Percentiles rank a stretch among this genome's conserved stretches.
Conservation (phyloP, 2,113 vertebrate species). For the Tylochromis polylepis region DNA sequence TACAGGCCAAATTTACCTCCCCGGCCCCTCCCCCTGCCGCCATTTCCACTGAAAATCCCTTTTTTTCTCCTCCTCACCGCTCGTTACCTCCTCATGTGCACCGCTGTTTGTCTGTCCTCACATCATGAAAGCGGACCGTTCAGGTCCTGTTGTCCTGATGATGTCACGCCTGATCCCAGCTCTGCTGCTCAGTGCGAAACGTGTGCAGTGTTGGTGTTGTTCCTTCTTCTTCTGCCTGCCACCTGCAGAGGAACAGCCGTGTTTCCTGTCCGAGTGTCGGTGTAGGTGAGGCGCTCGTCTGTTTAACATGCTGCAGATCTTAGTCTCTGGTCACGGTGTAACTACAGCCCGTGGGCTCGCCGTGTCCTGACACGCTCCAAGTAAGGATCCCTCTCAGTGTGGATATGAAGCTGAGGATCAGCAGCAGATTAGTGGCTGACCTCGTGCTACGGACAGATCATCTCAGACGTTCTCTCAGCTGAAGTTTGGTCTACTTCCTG, state of each 20-base stretch:
- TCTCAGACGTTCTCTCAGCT: not conserved
- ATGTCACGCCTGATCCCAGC: not conserved
- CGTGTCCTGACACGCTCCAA: not conserved
- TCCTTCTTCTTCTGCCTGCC: not conserved
- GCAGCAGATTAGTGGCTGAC: not conserved
- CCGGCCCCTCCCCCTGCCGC: not conserved
- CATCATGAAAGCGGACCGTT: not conserved
- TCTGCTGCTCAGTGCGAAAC: not conserved
- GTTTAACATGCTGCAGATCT: not conserved
- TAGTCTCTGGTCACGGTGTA: not conserved
- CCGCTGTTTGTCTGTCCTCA: not conserved
- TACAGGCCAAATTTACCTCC: constrained; percentile 67
- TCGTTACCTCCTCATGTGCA: not conserved
- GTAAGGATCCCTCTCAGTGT: not conserved
- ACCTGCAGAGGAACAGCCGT: not conserved
- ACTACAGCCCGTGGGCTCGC: not conserved
- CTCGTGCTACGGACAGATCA: not conserved
- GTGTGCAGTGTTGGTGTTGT: not conserved
- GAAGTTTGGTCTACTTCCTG: not conserved
- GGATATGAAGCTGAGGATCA: not conserved
- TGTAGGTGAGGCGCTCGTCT: not conserved
- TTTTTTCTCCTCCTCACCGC: not conserved
- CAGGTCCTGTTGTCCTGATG: not conserved
- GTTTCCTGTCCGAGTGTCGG: not conserved
- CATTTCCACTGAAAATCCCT: not conserved